Conservation (phyloP, 2,797 vertebrate genomes). For the Hippoglossus hippoglossus region DNA sequence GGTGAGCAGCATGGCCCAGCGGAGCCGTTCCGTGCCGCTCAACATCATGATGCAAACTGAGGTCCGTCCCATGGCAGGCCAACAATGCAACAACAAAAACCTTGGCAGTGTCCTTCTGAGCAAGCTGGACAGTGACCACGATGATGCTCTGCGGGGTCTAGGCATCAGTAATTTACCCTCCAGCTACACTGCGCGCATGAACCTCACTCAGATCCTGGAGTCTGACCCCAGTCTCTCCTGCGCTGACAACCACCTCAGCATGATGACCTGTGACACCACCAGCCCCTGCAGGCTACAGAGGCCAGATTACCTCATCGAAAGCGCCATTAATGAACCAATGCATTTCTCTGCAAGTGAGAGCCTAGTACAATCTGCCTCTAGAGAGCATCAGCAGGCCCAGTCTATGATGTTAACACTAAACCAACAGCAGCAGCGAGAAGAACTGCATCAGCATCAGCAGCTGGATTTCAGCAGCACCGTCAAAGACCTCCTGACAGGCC, state of each 20-base stretch:
- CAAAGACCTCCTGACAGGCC: slow-evolving; percentile 91
- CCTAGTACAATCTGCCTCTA: slow-evolving; percentile 82
- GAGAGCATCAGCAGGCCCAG: slow-evolving; percentile 75
- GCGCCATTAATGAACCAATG: slow-evolving; percentile 88
- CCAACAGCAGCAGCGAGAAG: slow-evolving; percentile 59
- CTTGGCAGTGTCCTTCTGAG: slow-evolving; percentile 92
- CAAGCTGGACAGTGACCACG: slow-evolving; percentile 93
- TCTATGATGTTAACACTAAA: slow-evolving; percentile 56
- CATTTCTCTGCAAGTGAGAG: slow-evolving; percentile 87
- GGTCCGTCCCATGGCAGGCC: slow-evolving; percentile 85
- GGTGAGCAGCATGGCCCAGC: slow-evolving; percentile 92
- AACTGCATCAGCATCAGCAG: slow-evolving; percentile 78
- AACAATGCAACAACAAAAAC: slow-evolving; percentile 89
- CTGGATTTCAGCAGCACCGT: slow-evolving; percentile 92
- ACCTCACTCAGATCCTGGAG: slow-evolving; percentile 98
- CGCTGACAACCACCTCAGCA: slow-evolving; percentile 87
- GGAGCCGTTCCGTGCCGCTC: slow-evolving; percentile 97
- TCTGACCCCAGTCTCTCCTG: slow-evolving; percentile 85
- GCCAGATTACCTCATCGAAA: slow-evolving; percentile 93
- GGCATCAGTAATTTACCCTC: slow-evolving; percentile 93
- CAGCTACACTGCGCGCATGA: slow-evolving; percentile 96
- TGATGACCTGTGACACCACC: slow-evolving; percentile 86
- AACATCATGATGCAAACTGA: slow-evolving; percentile 99
- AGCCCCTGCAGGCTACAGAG: slow-evolving; percentile 89
- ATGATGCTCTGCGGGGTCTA: slow-evolving; percentile 90